Conservation (phyloP, 2,888 invertebrate species). For the Caenorhabditis zanzibari region DNA sequence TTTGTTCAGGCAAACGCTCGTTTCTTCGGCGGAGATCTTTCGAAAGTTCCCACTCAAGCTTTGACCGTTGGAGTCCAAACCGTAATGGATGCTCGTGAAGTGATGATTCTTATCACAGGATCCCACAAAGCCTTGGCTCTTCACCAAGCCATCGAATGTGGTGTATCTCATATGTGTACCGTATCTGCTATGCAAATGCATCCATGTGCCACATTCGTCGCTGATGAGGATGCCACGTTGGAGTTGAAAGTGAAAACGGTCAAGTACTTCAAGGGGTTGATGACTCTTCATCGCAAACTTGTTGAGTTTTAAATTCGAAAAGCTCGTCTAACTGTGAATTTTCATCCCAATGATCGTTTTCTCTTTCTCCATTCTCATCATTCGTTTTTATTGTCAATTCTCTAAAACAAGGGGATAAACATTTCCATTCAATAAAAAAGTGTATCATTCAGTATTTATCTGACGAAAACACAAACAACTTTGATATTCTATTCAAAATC, state of each 20-base stretch:
- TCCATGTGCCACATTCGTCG: constrained; percentile 93
- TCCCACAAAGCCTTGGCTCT: constrained; percentile 96
- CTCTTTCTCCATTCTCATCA: no score
- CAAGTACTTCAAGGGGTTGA: constrained; percentile 92
- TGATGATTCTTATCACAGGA: constrained; percentile 97
- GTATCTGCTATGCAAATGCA: constrained; percentile 97
- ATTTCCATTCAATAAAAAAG: no score
- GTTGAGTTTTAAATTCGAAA: constrained; percentile 71
- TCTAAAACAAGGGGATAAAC: no score
- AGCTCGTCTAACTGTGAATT: no score
- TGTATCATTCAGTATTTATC: no score
- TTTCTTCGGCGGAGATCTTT: constrained; percentile 95
- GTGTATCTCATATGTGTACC: constrained; percentile 99
- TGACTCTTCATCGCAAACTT: constrained; percentile 81
- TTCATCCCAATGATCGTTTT: no score
- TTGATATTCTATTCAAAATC: no score
- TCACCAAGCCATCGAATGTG: constrained; percentile 96
- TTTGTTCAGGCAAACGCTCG: constrained; percentile 84
- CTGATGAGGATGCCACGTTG: constrained; percentile 97
- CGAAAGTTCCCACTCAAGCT: constrained; percentile 92
- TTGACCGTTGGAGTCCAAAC: constrained; percentile 98
- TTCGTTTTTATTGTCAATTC: no score
- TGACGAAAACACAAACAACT: no score
- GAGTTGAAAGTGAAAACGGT: constrained; percentile 94
- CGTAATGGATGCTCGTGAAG: constrained; percentile 95